Base-by-base conservation (phyloP, 2,113 vertebrate species). In the Agapornis roseicollis region DNA sequence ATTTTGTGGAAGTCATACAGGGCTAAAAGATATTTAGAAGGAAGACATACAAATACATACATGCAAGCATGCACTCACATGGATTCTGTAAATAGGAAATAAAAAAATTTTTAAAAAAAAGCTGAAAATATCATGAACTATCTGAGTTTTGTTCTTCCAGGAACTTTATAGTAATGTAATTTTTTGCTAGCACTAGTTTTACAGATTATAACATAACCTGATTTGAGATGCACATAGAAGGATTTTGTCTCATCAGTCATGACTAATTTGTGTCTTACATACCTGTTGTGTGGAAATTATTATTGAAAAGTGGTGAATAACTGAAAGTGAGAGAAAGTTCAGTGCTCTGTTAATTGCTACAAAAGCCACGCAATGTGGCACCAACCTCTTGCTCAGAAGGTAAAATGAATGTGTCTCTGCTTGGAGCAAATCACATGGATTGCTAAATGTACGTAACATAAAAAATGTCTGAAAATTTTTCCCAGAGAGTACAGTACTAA, bases 191-290 rank as follows among this genome's bases (percentile, higher is more conserved):
- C 3, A 3, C 2, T 55, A 65, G 10, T 50, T 81, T 65, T 61
- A 68, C 4, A 44, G 31, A 31, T 58, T 19, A 39, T 39, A 64
- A 85, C 27, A 41, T 0, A 2, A 80, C 6, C 11, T 60, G 13
- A 55, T n/a, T 39, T 49, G 31, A 61, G 9, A 77, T 28, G 10
- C 7, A n/a, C 0, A 0, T 42, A 39, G 41, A 90, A 65, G 14
- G 4, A 1, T 27, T 90, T 83, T 90, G 8, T 63, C 18, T 52
- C n/a, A 89, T 47, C 37, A 42, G 37, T 27, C 27, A 64, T 64
- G 7, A 86, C 83, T 5, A 58, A 64, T 68, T 60, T 46, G 7
- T 68, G 17, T 80, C 11, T 90, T 8, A 46, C 13, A 17, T 11
- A 66, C 11, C 23, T 31, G 7, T 35, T 73, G 5, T 31, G 6